Evolutionary conservation across 1,140 invertebrate species (phyloP), one percentile per base, ranked within the genome.

Genomic region (Hyles euphorbiae): DNA sequence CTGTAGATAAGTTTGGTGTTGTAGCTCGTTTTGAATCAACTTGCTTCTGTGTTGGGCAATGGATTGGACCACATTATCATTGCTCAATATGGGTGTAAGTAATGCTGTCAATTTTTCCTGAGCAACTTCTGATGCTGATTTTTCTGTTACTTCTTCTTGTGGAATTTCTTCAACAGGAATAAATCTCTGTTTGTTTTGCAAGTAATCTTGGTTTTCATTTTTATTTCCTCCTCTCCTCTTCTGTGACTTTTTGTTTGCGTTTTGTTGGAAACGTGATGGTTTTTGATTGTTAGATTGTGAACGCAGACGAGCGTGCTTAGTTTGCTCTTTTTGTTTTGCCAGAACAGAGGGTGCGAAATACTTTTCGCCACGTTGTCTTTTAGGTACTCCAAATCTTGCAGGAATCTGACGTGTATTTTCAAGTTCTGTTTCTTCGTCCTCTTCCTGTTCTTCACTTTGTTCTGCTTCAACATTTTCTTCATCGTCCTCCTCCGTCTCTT

Each of bases 11-110:
- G 34, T 49, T 56, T 49, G 66, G 45, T 54, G 45, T 40, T 46
- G 43, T 12, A 50, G 32, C 47, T 60, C 53, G 10, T 33, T 60
- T 40, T 65, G 64, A 49, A 53, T 6, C 40, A 55, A 61, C 43
- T 65, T 69, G 34, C 60, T 52, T 49, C 44, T 63, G 43, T 60
- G 56, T 54, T 66, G 46, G 9, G 33, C 6, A 5, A 63, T 52
- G 33, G 48, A 45, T 53, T 58, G 43, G 6, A 46, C 32, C 11
- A 60, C n/a, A 40, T 52, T 60, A 8, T 60, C 44, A n/a, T 12
- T 33, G 22, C 12, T 45, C 5, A 53, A 33, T 32, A 53, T 34
- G 12, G 57, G 57, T 45, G 49, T 52, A 44, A 58, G 22, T 22
- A 58, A 40, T 3, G 8, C 54, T 34, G 54, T 33, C 5, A 56